Evolutionary conservation across 2,113 vertebrate genomes (phyloP).

Genomic region (Grallaria varia): DNA sequence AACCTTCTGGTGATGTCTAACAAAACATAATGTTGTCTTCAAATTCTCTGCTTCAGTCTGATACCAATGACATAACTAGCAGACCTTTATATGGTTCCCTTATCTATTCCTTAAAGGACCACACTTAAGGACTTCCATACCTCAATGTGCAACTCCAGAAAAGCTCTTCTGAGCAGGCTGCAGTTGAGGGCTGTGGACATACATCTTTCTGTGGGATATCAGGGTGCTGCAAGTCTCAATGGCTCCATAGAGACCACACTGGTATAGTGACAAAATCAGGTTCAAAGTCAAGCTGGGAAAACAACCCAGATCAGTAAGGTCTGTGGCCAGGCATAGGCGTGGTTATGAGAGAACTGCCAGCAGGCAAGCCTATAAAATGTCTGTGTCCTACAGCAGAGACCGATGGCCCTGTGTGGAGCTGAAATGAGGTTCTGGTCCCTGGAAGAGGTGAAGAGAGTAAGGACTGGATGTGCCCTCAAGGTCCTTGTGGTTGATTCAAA

Average conservation of each 20-base stretch:
- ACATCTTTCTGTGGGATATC: background rate
- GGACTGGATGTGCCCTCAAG: background rate
- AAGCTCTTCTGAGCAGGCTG: background rate
- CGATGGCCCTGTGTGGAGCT: background rate
- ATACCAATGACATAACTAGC: background rate
- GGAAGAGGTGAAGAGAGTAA: no score
- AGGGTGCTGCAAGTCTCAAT: rapidly evolving
- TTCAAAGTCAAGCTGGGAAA: background rate
- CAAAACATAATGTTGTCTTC: background rate
- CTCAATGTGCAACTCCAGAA: rapidly evolving
- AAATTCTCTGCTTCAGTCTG: background rate
- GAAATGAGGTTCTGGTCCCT: background rate
- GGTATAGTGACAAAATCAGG: background rate
- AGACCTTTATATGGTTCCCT: background rate
- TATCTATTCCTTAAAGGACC: background rate
- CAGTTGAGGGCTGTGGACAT: background rate
- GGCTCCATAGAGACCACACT: rapidly evolving
- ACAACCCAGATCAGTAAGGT: background rate
- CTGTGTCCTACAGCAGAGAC: background rate
- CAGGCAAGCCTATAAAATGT: background rate
- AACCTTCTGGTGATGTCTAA: background rate
- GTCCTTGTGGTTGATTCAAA: background rate
- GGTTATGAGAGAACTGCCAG: background rate
- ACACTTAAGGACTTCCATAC: rapidly evolving
- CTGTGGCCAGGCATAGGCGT: no score